Evolutionary conservation across 2,113 vertebrate species (phyloP), one percentile per base, ranked within the genome.

Genomic region (Sapayoa aenigma): DNA sequence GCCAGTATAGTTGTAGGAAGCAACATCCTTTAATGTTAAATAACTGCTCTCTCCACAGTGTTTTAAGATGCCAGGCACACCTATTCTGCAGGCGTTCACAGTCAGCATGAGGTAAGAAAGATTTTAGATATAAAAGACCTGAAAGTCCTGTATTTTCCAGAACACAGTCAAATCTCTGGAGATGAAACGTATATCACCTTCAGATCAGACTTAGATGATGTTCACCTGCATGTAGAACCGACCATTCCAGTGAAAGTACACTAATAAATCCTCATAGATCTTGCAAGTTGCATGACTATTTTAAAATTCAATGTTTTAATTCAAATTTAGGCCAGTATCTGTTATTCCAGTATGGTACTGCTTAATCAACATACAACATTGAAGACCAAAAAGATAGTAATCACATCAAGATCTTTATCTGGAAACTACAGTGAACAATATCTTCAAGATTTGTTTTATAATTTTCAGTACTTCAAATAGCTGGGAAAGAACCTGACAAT

Each of bases 161-260:
- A 77, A 49, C 17, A 44, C 0, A 14, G 5, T 35, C 18, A 76
- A 27, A 58, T 63, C 9, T 80, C 21, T 63, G 58, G 28, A 68
- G 14, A 23, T 18, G 6, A 33, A 20, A 79, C 9, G 0, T 0
- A 11, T 22, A 39, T 6, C 19, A 73, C 2, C 58, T 63, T 58
- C 39, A 59, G 15, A 47, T 49, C 27, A 59, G n/a, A 55, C 8
- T 19, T 42, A 33, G 9, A 27, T 27, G 11, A 53, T 18, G 21
- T 12, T 8, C 14, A 41, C 5, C 8, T 71, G 31, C 28, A 79
- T 17, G 21, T 8, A 31, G 22, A 80, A 68, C 18, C 28, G 24
- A 55, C 9, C 11, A 53, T 23, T 46, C 17, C 6, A 59, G 25
- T 30, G 5, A 16, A 58, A 15, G 8, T 21, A 37, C 11, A 58